Evolutionary conservation across 2,797 vertebrate genomes (phyloP), one percentile per base, ranked within the genome.

Genomic region (Takifugu ocellatus): DNA sequence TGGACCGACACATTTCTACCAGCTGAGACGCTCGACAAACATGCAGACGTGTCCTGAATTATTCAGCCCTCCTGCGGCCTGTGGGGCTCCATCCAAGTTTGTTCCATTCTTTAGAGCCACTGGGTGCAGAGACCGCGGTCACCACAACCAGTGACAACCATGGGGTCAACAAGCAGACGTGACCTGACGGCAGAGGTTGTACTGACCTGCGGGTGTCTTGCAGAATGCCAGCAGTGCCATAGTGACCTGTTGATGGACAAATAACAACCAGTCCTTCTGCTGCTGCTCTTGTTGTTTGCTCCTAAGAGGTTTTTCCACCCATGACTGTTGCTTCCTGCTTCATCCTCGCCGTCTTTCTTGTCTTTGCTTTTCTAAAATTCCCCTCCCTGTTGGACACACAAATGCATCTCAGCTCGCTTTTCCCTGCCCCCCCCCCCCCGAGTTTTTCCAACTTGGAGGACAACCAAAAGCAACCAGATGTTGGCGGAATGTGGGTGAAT

Each of bases 201-300:
- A 90, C 89, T 89, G 80, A 92, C 90, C 90, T 91, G 89, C 31
- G 49, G 82, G 51, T 39, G 58, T 76, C 78, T 79, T 89, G 87
- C 79, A 86, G 68, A 83, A 77, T 16, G 59, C 66, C 64, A 90
- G 69, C 61, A 85, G 70, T 36, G 81, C 87, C 90, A 92, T 90
- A 25, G 48, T 65, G 74, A 76, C 68, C 68, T 71, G 63, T 53
- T 65, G 66, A 47, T 67, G 71, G 52, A 64, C 56, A 71, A 75
- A 72, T 59, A 79, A 61, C 66, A 74, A 31, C 9, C n/a, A 44
- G 55, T 11, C 48, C 69, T 6, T 49, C 29, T n/a, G 36, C 59
- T 56, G 29, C 51, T 49, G 36, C 59, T 67, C 54, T 63, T 65
- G 58, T 57, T 74, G 51, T 63, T 63, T 46, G 42, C 47, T 17